phyloP scores from a whole-genome alignment of 2,888 invertebrate species.

The Steinernema scapterisci region DNA sequence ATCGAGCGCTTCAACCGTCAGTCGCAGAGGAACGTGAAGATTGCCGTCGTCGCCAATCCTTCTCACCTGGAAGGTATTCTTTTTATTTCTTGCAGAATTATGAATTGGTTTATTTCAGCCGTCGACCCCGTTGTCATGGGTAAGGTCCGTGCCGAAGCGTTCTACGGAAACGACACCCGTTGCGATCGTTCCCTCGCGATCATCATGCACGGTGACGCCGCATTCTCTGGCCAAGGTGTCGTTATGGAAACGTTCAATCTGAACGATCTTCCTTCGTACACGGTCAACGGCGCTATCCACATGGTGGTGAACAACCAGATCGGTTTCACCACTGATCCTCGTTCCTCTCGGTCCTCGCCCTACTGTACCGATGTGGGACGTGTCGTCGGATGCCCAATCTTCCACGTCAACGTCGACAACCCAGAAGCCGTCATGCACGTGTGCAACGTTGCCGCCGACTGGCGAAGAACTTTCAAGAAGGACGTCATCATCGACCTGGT shows the following conservation, averaged over 20 bases:
- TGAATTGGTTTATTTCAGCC: conserved; percentile 70
- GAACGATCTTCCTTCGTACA: conserved; percentile 89
- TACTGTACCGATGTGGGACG: conserved; percentile 91
- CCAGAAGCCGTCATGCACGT: conserved; percentile 90
- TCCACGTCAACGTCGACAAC: conserved; percentile 92
- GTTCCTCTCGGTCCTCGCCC: conserved; percentile 83
- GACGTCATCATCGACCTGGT: conserved; percentile 72
- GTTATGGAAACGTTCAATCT: conserved; percentile 95
- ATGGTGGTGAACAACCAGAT: conserved; percentile 86
- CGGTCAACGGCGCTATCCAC: conserved; percentile 90
- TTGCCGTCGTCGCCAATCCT: conserved; percentile 88
- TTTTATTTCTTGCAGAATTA: neutral
- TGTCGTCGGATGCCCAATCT: conserved; percentile 89
- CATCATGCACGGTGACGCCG: conserved; percentile 90
- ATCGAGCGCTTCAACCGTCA: conserved; percentile 85
- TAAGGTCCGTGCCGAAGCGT: conserved; percentile 89
- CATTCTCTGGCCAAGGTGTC: conserved; percentile 91
- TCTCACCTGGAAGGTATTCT: conserved; percentile 79
- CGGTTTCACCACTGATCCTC: conserved; percentile 90
- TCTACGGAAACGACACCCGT: conserved; percentile 88
- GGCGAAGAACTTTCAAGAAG: conserved; percentile 90
- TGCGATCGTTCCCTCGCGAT: conserved; percentile 94
- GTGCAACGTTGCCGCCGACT: conserved; percentile 87
- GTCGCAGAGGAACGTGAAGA: conserved; percentile 72
- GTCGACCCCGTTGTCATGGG: conserved; percentile 93